Percentiles rank a stretch among this genome's conserved stretches.
phyloP scores from a whole-genome alignment of 2,797 vertebrate genomes.

The Myotis planiceps region DNA sequence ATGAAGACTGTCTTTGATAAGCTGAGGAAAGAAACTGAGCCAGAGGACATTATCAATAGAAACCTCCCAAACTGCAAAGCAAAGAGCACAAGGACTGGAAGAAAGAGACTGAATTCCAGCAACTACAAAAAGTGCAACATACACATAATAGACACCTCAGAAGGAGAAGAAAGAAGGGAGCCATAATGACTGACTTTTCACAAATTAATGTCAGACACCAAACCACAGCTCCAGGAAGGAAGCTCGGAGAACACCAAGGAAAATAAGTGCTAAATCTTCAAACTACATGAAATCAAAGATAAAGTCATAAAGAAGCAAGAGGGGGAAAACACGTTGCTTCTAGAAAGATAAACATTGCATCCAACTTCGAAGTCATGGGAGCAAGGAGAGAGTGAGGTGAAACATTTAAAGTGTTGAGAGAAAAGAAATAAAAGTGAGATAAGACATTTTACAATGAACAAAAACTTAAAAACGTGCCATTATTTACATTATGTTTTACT shows the following conservation, averaged over 20 bases:
- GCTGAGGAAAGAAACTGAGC: neutral
- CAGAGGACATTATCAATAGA: neutral
- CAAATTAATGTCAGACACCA: neutral
- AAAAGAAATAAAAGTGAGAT: neutral
- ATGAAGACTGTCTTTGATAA: neutral
- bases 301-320: neutral
- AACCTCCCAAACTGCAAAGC: neutral
- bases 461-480: neutral
- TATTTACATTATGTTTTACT: neutral
- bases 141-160: neutral
- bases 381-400: neutral
- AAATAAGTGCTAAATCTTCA: neutral
- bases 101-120: neutral
- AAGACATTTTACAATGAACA: neutral
- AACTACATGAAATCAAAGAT: neutral
- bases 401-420: neutral
- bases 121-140: neutral
- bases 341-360: neutral
- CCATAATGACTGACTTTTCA: neutral
- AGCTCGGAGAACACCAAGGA: neutral
- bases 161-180: neutral
- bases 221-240: neutral
- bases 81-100: neutral
- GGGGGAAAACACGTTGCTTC: neutral
- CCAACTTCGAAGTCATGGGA: neutral